Conservation (phyloP, 35 echinoderm and acorn worm species). For the Holothuria glaberrima region DNA sequence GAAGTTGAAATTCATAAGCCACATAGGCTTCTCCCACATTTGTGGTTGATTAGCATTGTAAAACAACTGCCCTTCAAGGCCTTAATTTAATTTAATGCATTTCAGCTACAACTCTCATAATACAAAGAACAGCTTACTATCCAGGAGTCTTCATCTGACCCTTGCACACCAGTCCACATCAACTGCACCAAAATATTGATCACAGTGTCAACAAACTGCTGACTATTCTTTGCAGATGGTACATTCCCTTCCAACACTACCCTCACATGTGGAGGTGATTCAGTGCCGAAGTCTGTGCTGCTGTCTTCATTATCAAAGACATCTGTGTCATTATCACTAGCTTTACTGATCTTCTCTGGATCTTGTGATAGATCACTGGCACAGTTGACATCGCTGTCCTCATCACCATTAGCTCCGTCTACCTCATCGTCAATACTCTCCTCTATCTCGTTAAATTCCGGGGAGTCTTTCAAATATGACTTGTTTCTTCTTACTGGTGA, state of each 20-base stretch:
- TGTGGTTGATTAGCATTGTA: too few relatives aligned
- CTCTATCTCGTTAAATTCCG: slow-evolving; percentile 7
- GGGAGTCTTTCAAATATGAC: slow-evolving; percentile 15
- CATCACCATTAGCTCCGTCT: slow-evolving; percentile 25
- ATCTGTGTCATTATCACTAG: slow-evolving; percentile 44
- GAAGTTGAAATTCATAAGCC: too few relatives aligned
- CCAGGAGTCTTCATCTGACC: slow-evolving; percentile 88
- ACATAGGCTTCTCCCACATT: too few relatives aligned
- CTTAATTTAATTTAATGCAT: too few relatives aligned
- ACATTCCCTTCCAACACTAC: slow-evolving; percentile 62
- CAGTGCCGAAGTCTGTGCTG: background rate
- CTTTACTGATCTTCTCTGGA: slow-evolving; percentile 17
- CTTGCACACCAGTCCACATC: slow-evolving; percentile 89
- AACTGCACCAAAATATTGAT: slow-evolving; percentile 82
- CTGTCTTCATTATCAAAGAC: background rate
- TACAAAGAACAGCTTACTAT: slow-evolving; percentile 60
- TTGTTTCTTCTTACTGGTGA: slow-evolving; percentile 37
- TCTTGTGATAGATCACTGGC: background rate
- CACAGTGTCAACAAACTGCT: slow-evolving; percentile 84
- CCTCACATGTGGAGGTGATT: background rate
- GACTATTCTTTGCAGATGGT: slow-evolving; percentile 67
- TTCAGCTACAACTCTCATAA: too few relatives aligned
- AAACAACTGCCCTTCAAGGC: too few relatives aligned
- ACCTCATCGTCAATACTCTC: background rate
- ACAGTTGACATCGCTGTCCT: slow-evolving; percentile 30